These are phyloP conservation scores for Homarus americanus DNA, from an alignment of 1,140 invertebrate genomes.

Conservation along the genomic window DNA sequence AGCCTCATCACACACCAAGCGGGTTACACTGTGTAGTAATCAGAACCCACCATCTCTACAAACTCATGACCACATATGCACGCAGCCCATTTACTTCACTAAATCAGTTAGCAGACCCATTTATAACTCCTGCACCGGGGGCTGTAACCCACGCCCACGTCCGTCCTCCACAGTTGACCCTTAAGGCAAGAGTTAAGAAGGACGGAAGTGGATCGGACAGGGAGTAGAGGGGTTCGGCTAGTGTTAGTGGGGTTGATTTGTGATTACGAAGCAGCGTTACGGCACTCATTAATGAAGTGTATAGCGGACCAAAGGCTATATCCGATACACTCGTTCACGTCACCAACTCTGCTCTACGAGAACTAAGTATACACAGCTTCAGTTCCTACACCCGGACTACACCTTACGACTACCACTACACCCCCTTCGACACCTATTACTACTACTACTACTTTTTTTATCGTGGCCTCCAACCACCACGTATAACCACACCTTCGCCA, in stretches of 20 bases:
- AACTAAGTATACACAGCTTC: too few species aligned
- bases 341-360: neutral
- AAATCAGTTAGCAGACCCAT: conserved; percentile 36
- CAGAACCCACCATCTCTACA: conserved; percentile 8
- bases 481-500: too few species aligned
- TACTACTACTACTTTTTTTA: too few species aligned
- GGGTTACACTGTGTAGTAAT: neutral
- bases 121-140: neutral
- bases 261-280: conserved; percentile 22
- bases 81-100: conserved; percentile 7
- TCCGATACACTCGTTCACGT: neutral
- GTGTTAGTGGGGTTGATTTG: neutral
- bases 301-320: neutral
- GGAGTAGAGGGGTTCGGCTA: neutral
- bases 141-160: neutral
- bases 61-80: conserved; percentile 29
- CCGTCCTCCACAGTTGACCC: neutral
- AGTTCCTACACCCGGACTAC: too few species aligned
- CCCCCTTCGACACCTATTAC: too few species aligned
- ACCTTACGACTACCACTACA: too few species aligned
- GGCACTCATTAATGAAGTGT: conserved; percentile 26
- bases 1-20: too few species aligned
- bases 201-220: neutral
- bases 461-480: too few species aligned
- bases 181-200: neutral